Conservation (phyloP, 2,888 invertebrate genomes). For the Notodonta ziczac region DNA sequence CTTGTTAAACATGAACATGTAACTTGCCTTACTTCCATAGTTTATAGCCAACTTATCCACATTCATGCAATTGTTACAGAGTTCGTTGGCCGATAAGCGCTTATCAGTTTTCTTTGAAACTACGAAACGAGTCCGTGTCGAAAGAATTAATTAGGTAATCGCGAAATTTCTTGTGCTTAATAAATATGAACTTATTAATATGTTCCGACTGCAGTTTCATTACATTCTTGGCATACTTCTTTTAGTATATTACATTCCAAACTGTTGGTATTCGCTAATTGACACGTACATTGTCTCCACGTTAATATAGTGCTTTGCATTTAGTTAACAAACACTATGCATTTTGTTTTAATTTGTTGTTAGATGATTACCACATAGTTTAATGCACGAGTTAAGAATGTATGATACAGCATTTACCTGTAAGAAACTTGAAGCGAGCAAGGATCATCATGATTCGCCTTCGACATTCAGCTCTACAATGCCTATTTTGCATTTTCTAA, state of each 20-base stretch:
- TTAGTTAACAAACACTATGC: too few relatives aligned
- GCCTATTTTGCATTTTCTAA: slow-evolving; percentile 43
- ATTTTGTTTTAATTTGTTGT: too few relatives aligned
- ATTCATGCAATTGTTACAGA: slow-evolving; percentile 60
- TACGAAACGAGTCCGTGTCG: slow-evolving; percentile 57
- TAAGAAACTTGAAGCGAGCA: slow-evolving; percentile 22
- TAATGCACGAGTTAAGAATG: too few relatives aligned
- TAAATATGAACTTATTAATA: slow-evolving; percentile 6
- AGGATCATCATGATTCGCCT: slow-evolving; percentile 34
- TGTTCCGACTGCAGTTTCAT: neutral
- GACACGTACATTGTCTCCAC: too few relatives aligned
- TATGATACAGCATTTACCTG: neutral
- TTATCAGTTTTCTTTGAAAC: slow-evolving; percentile 74
- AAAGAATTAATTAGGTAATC: slow-evolving; percentile 63
- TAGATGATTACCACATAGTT: too few relatives aligned
- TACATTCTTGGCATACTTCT: too few relatives aligned
- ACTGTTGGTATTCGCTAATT: too few relatives aligned
- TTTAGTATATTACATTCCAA: too few relatives aligned
- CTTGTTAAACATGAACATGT: neutral
- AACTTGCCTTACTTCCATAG: neutral
- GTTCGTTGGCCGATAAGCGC: slow-evolving; percentile 74
- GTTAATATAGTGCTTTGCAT: too few relatives aligned
- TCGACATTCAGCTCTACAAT: slow-evolving; percentile 29
- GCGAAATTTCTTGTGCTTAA: slow-evolving; percentile 41
- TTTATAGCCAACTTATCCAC: slow-evolving; percentile 18